phyloP scores from a whole-genome alignment of 2,888 invertebrate genomes.

The Hipparchia sbordonii region DNA sequence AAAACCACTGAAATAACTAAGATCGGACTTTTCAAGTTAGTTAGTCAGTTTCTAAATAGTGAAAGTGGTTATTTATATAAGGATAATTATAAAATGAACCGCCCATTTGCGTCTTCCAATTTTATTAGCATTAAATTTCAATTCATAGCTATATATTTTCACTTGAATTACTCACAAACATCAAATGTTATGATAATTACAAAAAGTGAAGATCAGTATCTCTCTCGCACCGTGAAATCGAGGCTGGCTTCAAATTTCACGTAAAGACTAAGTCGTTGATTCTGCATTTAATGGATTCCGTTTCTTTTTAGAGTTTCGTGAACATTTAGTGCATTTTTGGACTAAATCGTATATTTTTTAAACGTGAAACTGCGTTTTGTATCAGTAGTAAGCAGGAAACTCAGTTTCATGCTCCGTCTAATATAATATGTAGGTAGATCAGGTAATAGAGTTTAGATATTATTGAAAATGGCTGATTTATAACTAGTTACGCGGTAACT shows the following conservation, averaged over 20 bases:
- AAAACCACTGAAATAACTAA: too few species aligned
- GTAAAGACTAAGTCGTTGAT: slow-evolving; percentile 30
- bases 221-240: slow-evolving; percentile 45
- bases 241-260: slow-evolving; percentile 38
- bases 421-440: too few species aligned
- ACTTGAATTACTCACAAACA: slow-evolving; percentile 28
- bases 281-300: slow-evolving; percentile 29
- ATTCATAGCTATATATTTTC: not conserved
- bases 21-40: too few species aligned
- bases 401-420: not conserved
- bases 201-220: slow-evolving; percentile 48
- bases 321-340: slow-evolving; percentile 2
- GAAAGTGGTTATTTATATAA: too few species aligned
- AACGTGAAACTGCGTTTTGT: not conserved
- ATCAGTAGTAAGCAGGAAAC: not conserved
- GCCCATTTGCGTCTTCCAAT: not conserved
- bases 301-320: slow-evolving; percentile 16
- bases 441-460: not conserved
- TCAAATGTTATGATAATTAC: slow-evolving; percentile 46
- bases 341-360: not conserved
- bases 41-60: too few species aligned
- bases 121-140: not conserved
- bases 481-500: too few species aligned
- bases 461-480: not conserved
- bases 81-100: too few species aligned